Evolutionary conservation across 2,888 invertebrate genomes (phyloP), one percentile per base, ranked within the genome.

Genomic region (Cheiracanthium punctorium): DNA sequence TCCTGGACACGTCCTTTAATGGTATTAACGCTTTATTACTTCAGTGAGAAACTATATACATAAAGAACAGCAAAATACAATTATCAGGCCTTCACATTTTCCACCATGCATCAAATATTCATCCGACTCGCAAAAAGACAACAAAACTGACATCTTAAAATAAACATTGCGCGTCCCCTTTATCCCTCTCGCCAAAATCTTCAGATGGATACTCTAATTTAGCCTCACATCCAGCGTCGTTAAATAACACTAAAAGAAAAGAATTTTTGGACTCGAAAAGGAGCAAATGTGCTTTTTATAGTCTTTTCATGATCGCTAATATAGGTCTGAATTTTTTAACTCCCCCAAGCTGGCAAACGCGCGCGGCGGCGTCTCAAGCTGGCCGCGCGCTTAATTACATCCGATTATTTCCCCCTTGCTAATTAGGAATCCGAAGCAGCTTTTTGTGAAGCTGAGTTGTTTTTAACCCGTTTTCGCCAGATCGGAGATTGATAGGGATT

Each of bases 351-450:
- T 28, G 33, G 28, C 10, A 33, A 32, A 29, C 14, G 41, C 28
- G 64, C 64, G 64, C 72, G 64, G 41, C 72, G 64, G 41, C 80
- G 32, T 43, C 30, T 52, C 80, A 81, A 69, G 65, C 73, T 74
- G 80, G 67, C 74, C 73, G 67, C 33, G 7, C 69, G 81, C 81
- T 73, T 81, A 81, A 81, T 81, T 81, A 81, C 81, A 65, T 73
- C 37, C 74, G 81, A 52, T 74, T 81, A 81, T 81, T 81, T 81
- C 73, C 52, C 43, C 48, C 37, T 69, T 74, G 67, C 74, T 81
- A 81, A 81, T 81, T 81, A 74, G 81, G 74, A 81, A 81, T 81
- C 74, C 74, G 81, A 81, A 69, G 17, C 52, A 58, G 43, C 74
- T 69, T 72, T 80, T 65, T 76, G 43, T 65, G 64, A 67, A 52